Conservation (phyloP, 2,888 invertebrate genomes). For the Lymantria monacha region DNA sequence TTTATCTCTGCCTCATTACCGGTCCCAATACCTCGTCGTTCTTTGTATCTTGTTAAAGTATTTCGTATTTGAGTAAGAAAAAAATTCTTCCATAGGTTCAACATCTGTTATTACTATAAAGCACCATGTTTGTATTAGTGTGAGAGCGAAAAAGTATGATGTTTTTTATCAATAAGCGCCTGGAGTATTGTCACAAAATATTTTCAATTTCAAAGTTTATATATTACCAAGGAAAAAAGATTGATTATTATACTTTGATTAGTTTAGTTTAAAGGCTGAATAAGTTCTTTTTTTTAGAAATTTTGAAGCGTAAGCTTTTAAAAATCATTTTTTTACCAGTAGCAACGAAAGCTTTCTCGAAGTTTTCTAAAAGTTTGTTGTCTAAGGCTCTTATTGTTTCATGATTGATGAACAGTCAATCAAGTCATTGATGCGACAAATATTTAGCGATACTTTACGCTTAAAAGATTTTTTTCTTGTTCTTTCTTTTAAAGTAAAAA, state of each 20-base stretch:
- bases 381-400: slow-evolving; percentile 20
- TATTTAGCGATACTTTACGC: slow-evolving; percentile 32
- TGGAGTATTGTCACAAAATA: no score
- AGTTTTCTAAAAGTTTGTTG: slow-evolving; percentile 34
- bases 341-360: slow-evolving; percentile 28
- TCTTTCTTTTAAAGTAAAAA: slow-evolving; percentile 8
- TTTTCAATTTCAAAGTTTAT: no score
- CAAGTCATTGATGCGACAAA: slow-evolving; percentile 39
- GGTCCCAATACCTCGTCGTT: no score
- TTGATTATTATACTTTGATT: slow-evolving; percentile 3
- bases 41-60: no score
- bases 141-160: no score
- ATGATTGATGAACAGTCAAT: slow-evolving; percentile 46
- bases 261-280: slow-evolving; percentile 3
- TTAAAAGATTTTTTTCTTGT: slow-evolving; percentile 14
- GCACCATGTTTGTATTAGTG: no score
- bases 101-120: no score
- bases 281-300: background rate
- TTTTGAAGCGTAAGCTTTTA: slow-evolving; percentile 7
- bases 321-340: slow-evolving; percentile 13
- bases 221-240: background rate
- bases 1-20: no score
- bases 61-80: no score
- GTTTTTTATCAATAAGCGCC: no score
- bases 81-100: no score